A percentile compares a stretch with the other conserved stretches of the same genome.
These are phyloP conservation scores for Cryptophagus acutangulus DNA, from an alignment of 2,888 invertebrate species.

Conservation along the genomic window DNA sequence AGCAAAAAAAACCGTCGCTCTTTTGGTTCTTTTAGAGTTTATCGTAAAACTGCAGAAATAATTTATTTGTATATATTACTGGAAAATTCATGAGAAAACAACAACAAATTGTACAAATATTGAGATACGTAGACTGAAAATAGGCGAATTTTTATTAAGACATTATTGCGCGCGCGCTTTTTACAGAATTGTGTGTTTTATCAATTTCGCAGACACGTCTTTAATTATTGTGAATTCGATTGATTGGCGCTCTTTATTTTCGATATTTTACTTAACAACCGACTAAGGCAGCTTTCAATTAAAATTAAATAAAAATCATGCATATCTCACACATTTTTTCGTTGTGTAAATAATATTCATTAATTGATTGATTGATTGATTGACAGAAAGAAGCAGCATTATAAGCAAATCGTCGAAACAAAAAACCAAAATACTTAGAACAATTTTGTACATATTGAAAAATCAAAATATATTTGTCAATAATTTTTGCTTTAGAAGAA, in stretches of 20 bases:
- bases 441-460: conserved; percentile 40
- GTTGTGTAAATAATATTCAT: no score
- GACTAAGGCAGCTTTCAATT: no score
- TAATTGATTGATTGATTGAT: no score
- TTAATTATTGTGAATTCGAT: no score
- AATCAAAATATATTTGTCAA: conserved; percentile 32
- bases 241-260: no score
- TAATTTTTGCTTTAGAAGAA: conserved; percentile 18
- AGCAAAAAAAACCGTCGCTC: conserved; percentile 1
- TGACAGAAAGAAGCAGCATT: no score
- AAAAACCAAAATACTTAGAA: conserved; percentile 34
- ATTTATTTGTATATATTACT: conserved; percentile 28
- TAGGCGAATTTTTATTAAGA: conserved; percentile 22
- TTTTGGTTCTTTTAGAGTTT: background rate
- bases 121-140: conserved; percentile 38
- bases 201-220: no score
- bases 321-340: no score
- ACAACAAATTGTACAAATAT: conserved; percentile 32
- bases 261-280: no score
- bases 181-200: no score
- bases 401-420: no score
- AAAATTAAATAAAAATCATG: no score
- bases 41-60: conserved; percentile 33
- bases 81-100: conserved; percentile 14
- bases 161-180: background rate